These are phyloP conservation scores for Silurus lanzhouensis DNA, from an alignment of 2,797 vertebrate species.

Conservation along the genomic window DNA sequence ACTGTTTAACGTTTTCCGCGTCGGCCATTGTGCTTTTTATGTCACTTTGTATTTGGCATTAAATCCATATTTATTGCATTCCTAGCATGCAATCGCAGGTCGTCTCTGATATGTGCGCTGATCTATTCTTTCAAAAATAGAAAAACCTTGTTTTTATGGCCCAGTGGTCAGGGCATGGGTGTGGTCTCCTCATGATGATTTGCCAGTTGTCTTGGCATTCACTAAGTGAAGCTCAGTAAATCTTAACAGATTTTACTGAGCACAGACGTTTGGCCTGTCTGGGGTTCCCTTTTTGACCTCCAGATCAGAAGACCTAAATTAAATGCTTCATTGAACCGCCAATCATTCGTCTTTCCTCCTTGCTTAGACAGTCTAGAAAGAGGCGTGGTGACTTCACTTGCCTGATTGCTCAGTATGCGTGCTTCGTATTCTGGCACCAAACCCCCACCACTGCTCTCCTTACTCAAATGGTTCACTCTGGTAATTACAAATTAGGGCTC, in stretches of 20 bases:
- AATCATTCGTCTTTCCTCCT: slow-evolving; percentile 55
- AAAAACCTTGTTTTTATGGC: background rate
- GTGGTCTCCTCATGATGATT: slow-evolving; percentile 28
- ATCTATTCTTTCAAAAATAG: background rate
- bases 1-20: background rate
- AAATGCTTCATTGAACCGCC: slow-evolving; percentile 63
- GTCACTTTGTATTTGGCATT: slow-evolving; percentile 3
- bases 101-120: no score
- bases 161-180: slow-evolving; percentile 24
- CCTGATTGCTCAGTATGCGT: slow-evolving; percentile 55
- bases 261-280: slow-evolving; percentile 19
- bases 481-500: slow-evolving; percentile 68
- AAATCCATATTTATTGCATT: background rate
- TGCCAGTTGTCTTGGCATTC: background rate
- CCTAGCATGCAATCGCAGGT: background rate
- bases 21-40: background rate
- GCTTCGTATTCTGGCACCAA: slow-evolving; percentile 49
- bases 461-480: slow-evolving; percentile 29
- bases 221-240: slow-evolving; percentile 14
- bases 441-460: background rate
- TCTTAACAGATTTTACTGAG: slow-evolving; percentile 16
- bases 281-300: slow-evolving; percentile 48
- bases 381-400: slow-evolving; percentile 59
- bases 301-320: slow-evolving; percentile 62
- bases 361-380: slow-evolving; percentile 50